These are phyloP conservation scores for Alcedo quadribrachys DNA, from an alignment of 2,797 vertebrate species.

Conservation along the genomic window DNA sequence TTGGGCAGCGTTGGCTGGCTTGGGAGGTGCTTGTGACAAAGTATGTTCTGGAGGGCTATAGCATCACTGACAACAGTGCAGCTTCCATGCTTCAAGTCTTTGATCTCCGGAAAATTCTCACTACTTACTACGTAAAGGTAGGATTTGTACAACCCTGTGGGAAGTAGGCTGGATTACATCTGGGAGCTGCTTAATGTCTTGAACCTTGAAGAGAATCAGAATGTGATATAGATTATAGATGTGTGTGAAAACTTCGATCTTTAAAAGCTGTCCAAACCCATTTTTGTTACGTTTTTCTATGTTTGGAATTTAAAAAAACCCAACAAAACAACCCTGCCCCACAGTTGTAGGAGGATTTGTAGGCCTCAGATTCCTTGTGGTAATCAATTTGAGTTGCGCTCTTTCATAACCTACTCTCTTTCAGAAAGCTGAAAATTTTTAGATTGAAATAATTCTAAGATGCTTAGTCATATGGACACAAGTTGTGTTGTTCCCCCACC, in stretches of 20 bases:
- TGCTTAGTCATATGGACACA: fast-evolving
- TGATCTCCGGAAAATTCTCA: slow-evolving; percentile 95
- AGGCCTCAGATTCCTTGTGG: background rate
- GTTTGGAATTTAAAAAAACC: background rate
- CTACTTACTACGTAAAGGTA: slow-evolving; percentile 98
- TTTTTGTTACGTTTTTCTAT: background rate
- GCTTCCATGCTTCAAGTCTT: slow-evolving; percentile 99
- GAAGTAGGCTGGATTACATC: background rate
- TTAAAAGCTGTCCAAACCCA: background rate
- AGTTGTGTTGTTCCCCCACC: background rate
- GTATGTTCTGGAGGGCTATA: slow-evolving; percentile 96
- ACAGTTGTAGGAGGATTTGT: background rate
- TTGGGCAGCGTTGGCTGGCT: slow-evolving; percentile 96
- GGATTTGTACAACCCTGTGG: fast-evolving
- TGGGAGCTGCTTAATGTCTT: background rate
- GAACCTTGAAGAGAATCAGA: background rate
- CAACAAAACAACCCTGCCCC: background rate
- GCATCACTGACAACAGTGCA: slow-evolving; percentile 97
- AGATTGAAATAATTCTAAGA: background rate
- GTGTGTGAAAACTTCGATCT: background rate
- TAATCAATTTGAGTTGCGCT: background rate
- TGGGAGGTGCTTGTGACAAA: slow-evolving; percentile 98
- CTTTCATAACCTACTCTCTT: background rate
- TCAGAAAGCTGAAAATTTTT: background rate
- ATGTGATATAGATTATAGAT: background rate